Conservation (phyloP, 2,113 vertebrate genomes). For the Cryptomyrus ogoouensis region DNA sequence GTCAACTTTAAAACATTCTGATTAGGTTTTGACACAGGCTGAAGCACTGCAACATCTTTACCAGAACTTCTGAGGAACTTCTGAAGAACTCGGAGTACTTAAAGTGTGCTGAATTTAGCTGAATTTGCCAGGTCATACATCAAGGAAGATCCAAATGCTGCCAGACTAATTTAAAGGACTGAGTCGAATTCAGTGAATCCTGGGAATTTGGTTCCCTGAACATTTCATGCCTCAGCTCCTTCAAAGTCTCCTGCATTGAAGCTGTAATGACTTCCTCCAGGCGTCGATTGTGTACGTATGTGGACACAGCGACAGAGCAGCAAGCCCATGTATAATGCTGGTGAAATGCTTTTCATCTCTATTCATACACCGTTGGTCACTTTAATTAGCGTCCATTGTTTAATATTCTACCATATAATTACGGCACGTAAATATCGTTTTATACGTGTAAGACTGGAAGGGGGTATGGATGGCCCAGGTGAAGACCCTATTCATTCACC, state of each 20-base stretch:
- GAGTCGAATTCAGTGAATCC: not conserved
- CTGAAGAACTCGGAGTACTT: not conserved
- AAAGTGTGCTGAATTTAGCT: not conserved
- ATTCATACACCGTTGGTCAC: not conserved
- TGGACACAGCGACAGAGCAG: not conserved
- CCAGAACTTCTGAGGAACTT: not conserved
- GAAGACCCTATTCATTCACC: not conserved
- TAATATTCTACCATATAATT: not conserved
- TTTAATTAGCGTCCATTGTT: not conserved
- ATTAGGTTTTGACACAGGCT: not conserved
- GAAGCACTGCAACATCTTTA: not conserved
- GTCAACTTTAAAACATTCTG: not conserved
- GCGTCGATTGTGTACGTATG: not conserved
- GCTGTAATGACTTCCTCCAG: not conserved
- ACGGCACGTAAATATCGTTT: not conserved
- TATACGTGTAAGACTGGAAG: not conserved
- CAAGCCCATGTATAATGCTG: not conserved
- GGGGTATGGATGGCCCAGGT: not conserved
- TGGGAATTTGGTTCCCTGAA: not conserved
- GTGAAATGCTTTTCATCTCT: not conserved
- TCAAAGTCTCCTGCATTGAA: constrained; percentile 9
- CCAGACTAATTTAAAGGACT: constrained; percentile 18
- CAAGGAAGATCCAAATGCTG: constrained; percentile 3
- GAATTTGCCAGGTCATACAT: constrained; percentile 6
- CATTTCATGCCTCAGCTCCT: constrained; percentile 6